A percentile compares a stretch with the other conserved stretches of the same genome.
These are phyloP conservation scores for Stenodema calcarata DNA, from an alignment of 2,888 invertebrate species.

Conservation along the genomic window DNA sequence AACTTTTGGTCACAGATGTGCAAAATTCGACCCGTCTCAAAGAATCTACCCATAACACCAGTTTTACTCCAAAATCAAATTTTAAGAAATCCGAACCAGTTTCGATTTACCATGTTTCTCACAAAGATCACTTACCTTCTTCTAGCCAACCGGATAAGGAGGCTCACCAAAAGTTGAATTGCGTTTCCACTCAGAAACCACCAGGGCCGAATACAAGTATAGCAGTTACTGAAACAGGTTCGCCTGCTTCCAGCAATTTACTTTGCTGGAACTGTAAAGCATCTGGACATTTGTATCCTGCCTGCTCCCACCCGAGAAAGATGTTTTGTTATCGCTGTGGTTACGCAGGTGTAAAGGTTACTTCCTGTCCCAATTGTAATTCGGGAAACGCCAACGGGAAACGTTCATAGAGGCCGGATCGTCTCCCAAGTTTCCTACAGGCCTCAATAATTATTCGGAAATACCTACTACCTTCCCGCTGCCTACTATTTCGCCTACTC, in stretches of 20 bases:
- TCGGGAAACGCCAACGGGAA: background rate
- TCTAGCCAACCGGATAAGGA: no score
- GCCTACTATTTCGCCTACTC: background rate
- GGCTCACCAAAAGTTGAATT: no score
- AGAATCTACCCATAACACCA: no score
- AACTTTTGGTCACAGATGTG: no score
- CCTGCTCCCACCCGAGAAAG: background rate
- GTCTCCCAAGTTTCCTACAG: background rate
- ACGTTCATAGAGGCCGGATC: background rate
- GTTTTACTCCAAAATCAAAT: background rate
- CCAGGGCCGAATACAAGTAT: background rate
- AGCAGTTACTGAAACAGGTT: background rate
- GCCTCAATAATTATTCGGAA: background rate
- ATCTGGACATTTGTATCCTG: background rate
- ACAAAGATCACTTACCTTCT: background rate
- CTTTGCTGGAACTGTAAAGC: constrained; percentile 3
- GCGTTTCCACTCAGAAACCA: background rate
- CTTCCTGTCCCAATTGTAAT: background rate
- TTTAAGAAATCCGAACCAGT: background rate
- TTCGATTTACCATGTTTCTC: background rate
- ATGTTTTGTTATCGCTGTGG: constrained; percentile 21
- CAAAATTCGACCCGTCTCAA: background rate
- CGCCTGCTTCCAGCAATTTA: background rate
- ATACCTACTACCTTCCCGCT: background rate
- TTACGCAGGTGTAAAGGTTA: background rate